These are phyloP conservation scores for Dicaeum eximium DNA, from an alignment of 2,113 vertebrate species.

Conservation along the genomic window DNA sequence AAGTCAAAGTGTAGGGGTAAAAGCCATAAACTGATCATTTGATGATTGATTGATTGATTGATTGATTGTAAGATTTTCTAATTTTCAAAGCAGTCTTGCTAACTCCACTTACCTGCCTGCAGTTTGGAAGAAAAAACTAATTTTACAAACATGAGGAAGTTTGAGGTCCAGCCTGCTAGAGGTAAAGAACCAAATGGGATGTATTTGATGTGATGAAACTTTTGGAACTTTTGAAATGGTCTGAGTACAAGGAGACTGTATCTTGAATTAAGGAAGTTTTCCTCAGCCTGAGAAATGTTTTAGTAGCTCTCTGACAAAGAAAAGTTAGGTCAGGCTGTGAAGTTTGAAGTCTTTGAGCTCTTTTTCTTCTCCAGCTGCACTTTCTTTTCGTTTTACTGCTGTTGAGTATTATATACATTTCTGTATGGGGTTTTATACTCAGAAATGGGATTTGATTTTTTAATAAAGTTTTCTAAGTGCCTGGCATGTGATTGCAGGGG, in stretches of 20 bases:
- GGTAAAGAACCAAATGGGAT: neutral
- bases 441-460: neutral
- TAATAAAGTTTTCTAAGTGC: neutral
- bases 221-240: neutral
- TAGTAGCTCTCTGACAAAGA: neutral
- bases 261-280: neutral
- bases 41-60: neutral
- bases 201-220: neutral
- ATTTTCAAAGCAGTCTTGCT: neutral
- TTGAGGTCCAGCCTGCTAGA: neutral
- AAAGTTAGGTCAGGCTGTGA: neutral
- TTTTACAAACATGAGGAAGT: neutral
- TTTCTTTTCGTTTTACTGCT: neutral
- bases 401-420: neutral
- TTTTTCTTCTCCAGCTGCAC: neutral
- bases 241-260: neutral
- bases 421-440: neutral
- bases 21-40: neutral
- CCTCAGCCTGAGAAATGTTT: neutral
- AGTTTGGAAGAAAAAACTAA: neutral
- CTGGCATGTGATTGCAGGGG: neutral
- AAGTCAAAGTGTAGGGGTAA: accelerated
- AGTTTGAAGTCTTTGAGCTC: neutral
- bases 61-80: neutral
- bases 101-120: neutral